Base-by-base conservation (phyloP, 2,113 vertebrate species). In the Anser cygnoides region DNA sequence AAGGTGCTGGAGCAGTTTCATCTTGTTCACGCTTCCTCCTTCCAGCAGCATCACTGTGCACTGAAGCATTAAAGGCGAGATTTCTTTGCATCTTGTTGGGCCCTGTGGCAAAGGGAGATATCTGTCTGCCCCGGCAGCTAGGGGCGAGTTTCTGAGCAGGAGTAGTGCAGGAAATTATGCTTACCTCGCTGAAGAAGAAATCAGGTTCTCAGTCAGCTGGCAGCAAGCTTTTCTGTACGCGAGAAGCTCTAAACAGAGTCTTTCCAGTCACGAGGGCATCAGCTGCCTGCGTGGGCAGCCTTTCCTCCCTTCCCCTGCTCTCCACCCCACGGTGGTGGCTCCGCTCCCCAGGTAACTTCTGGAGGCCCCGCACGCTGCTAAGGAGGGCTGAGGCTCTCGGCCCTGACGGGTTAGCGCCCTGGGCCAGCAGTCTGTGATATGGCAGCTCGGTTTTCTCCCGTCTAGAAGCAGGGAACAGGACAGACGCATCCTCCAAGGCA, bases 21-120 rank as follows among this genome's bases (percentile, higher is more conserved):
- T 67, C 41, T 84, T 41, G 29, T 17, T 87, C 70, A 26, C 31
- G 54, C 58, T 96, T 93, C 95, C 96, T 84, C 81, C 74, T 85
- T 72, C 31, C 91, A 96, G 73, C 92, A 93, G 84, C 62, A 50
- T 39, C 19, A 4, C 84, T 87, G 91, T 68, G 91, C 91, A 80
- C 28, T 15, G 77, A 65, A 62, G 81, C 91, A 52, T 68, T 93
- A 39, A 59, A 86, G 72, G 43, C 1, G 2, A 90, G 55, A 74
- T 35, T 65, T 90, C 76, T 88, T 72, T 80, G 90, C 92, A 84
- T 81, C 35, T 13, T 11, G 11, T 61, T 52, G 39, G 52, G 85
- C 68, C 79, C 57, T 44, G 31, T 55, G 76, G 92, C 79, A 77
- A 67, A 85, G 90, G 67, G 50, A 77, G 75, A 21, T 16, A 29